A percentile compares a stretch with the other conserved stretches of the same genome.
phyloP scores from a whole-genome alignment of 2,113 vertebrate species.

The Jaculus jaculus region DNA sequence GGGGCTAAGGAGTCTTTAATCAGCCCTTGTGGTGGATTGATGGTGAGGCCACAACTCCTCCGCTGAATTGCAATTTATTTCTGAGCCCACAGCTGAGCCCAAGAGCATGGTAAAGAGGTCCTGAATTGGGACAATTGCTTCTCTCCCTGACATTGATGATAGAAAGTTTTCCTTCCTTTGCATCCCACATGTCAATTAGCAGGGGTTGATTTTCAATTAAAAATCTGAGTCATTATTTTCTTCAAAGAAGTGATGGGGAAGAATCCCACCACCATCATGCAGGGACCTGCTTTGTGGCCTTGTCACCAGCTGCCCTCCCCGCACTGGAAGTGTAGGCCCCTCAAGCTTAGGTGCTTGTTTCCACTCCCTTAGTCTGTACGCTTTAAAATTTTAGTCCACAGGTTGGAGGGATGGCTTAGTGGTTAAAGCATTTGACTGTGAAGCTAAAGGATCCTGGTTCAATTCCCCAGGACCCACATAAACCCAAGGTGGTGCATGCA shows the following conservation, averaged over 20 bases:
- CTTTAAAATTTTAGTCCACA: not conserved
- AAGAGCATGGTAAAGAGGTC: not conserved
- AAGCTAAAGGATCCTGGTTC: too few species aligned
- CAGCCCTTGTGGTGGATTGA: not conserved
- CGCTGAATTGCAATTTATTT: not conserved
- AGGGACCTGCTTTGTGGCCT: not conserved
- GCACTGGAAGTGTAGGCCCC: not conserved
- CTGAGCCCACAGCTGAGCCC: not conserved
- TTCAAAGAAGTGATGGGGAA: not conserved
- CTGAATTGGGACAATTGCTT: not conserved
- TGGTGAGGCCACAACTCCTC: not conserved
- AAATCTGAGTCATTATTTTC: not conserved
- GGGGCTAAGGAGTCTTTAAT: not conserved
- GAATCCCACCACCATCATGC: not conserved
- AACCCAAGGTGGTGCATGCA: too few species aligned
- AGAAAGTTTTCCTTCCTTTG: not conserved
- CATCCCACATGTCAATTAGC: not conserved
- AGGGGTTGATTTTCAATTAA: not conserved
- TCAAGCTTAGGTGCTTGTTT: not conserved
- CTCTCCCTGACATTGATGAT: not conserved
- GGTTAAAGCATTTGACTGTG: too few species aligned
- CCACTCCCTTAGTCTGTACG: not conserved
- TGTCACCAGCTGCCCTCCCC: not conserved
- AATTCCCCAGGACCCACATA: too few species aligned
- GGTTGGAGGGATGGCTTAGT: too few species aligned